Conservation (phyloP, 2,113 vertebrate genomes). For the Delphinus delphis region DNA sequence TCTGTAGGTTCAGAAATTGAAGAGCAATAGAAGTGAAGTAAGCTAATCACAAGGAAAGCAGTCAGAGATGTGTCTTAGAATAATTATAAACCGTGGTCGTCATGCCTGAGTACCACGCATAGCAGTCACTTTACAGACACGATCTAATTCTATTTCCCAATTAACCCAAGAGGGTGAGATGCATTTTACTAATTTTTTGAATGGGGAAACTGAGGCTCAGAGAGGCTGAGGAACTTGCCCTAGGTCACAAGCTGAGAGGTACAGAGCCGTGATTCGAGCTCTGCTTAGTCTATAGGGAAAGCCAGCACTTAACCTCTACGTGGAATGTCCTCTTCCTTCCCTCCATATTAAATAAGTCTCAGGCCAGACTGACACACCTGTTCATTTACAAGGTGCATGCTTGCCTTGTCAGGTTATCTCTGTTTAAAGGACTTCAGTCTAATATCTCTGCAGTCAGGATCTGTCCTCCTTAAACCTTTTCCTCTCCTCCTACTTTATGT, state of each 20-base stretch:
- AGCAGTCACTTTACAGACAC: background rate
- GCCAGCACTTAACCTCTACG: rapidly evolving
- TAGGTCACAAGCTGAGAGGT: background rate
- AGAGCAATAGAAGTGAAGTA: background rate
- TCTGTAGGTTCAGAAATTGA: background rate
- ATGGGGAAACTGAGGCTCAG: background rate
- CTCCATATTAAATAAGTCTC: background rate
- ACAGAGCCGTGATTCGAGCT: background rate
- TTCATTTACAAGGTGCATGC: background rate
- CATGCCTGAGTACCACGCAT: background rate
- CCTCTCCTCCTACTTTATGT: background rate
- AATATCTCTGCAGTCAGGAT: background rate
- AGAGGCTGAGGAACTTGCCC: background rate
- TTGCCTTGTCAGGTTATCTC: background rate
- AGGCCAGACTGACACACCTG: rapidly evolving
- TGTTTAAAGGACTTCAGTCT: background rate
- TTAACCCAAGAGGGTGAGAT: background rate
- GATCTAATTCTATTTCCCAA: background rate
- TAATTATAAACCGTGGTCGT: background rate
- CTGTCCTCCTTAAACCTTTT: background rate
- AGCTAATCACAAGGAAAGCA: background rate
- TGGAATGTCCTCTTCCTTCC: background rate
- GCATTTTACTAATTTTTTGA: background rate
- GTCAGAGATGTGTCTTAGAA: background rate
- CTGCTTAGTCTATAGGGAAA: background rate